Evolutionary conservation across 2,888 invertebrate genomes (phyloP).

Genomic region (Eupithecia pulchellata): DNA sequence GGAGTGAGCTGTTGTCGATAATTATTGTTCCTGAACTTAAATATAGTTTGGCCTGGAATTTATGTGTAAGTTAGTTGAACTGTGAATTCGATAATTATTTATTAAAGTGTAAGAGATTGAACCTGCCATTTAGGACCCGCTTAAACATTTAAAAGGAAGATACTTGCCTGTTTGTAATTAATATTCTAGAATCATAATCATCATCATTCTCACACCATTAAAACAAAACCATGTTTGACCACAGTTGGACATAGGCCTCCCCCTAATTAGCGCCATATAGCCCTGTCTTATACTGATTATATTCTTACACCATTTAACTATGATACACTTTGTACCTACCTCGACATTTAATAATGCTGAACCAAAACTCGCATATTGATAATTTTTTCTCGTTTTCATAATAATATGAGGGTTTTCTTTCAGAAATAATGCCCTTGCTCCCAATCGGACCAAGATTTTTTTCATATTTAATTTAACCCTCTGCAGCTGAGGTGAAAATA

Average conservation of each 20-base stretch:
- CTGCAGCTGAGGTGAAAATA: too few relatives aligned
- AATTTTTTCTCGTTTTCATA: too few relatives aligned
- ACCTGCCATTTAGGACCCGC: background rate
- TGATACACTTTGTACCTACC: too few relatives aligned
- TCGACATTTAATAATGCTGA: too few relatives aligned
- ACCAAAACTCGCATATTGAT: too few relatives aligned
- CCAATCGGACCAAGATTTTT: too few relatives aligned
- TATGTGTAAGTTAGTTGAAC: constrained; percentile 48
- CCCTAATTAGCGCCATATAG: background rate
- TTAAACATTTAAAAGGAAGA: background rate
- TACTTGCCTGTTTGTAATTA: background rate
- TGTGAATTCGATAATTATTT: constrained; percentile 52
- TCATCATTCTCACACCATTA: background rate
- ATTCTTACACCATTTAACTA: background rate
- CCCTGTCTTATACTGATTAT: background rate
- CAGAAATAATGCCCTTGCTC: too few relatives aligned
- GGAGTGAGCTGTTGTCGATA: constrained; percentile 77
- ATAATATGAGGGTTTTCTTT: too few relatives aligned
- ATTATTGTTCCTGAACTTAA: constrained; percentile 70
- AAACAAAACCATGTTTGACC: too few relatives aligned
- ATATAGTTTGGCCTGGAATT: constrained; percentile 49
- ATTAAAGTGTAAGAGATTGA: constrained; percentile 21
- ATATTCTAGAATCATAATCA: background rate
- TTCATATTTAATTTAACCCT: too few relatives aligned
- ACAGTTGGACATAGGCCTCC: background rate